These are phyloP conservation scores for Icerya purchasi DNA, from an alignment of 2,888 invertebrate genomes.

Conservation along the genomic window DNA sequence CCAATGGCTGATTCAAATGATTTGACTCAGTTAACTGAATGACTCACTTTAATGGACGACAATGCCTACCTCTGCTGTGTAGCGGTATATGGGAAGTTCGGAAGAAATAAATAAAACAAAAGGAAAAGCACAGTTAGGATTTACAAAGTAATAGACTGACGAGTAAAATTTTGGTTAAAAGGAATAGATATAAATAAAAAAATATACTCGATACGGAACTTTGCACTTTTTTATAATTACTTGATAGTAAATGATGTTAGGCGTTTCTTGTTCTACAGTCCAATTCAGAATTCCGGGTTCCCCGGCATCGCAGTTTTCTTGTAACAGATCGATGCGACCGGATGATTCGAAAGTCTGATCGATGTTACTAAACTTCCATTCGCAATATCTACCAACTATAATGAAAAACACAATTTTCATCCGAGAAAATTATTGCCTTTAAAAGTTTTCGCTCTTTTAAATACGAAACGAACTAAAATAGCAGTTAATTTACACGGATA, in stretches of 20 bases:
- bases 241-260: constrained; percentile 71
- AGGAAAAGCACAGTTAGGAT: too few species aligned
- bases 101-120: too few species aligned
- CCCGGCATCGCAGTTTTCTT: constrained; percentile 51
- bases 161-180: constrained; percentile 17
- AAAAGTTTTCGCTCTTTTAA: too few species aligned
- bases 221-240: constrained; percentile 50
- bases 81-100: too few species aligned
- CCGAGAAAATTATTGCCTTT: background rate
- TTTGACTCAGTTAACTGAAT: too few species aligned
- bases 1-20: too few species aligned
- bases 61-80: too few species aligned
- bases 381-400: constrained; percentile 64
- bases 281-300: constrained; percentile 56
- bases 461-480: too few species aligned
- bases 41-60: too few species aligned
- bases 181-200: constrained; percentile 5
- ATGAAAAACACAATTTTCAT: background rate
- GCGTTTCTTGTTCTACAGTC: constrained; percentile 68
- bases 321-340: constrained; percentile 45
- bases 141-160: too few species aligned
- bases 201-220: too few species aligned
- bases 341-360: constrained; percentile 50
- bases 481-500: too few species aligned
- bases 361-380: constrained; percentile 58